phyloP scores from a whole-genome alignment of 2,113 vertebrate genomes.

The Synchiropus splendidus region DNA sequence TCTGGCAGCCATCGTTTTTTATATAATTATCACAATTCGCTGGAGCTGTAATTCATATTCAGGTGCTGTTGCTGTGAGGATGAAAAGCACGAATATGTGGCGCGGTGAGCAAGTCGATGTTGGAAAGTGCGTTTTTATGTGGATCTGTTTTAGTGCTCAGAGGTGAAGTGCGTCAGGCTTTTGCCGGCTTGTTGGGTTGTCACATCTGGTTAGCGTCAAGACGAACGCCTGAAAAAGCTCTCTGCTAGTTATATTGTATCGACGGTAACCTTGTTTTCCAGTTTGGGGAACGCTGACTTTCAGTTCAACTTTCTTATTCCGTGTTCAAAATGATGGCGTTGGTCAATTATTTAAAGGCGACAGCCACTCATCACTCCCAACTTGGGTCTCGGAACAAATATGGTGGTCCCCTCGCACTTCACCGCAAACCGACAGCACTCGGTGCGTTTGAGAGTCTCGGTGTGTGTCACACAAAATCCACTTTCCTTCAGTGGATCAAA shows the following conservation, averaged over 20 bases:
- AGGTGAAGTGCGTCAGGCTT: slow-evolving; percentile 39
- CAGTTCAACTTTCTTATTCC: too few species aligned
- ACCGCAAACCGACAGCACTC: slow-evolving; percentile 38
- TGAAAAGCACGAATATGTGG: slow-evolving; percentile 37
- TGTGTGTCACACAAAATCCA: slow-evolving; percentile 17
- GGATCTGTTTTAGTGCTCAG: slow-evolving; percentile 36
- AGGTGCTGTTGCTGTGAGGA: slow-evolving; percentile 22
- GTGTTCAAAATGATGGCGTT: too few species aligned
- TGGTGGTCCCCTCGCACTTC: slow-evolving; percentile 46
- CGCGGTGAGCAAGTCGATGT: slow-evolving; percentile 12
- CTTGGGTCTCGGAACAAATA: slow-evolving; percentile 52
- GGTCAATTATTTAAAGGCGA: background rate
- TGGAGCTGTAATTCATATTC: slow-evolving; percentile 24
- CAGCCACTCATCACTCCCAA: background rate
- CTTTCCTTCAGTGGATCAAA: slow-evolving; percentile 42
- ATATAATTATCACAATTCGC: slow-evolving; percentile 8
- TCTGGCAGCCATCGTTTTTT: slow-evolving; percentile 1
- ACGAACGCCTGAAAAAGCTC: slow-evolving; percentile 15
- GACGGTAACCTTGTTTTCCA: too few species aligned
- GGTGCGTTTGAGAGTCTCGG: slow-evolving; percentile 9
- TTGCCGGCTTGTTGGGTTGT: slow-evolving; percentile 40
- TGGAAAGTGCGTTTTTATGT: slow-evolving; percentile 23
- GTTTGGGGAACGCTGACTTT: too few species aligned
- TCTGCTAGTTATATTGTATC: background rate
- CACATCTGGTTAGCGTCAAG: slow-evolving; percentile 42